phyloP scores from a whole-genome alignment of 2,113 vertebrate species.

The Capreolus pygargus region DNA sequence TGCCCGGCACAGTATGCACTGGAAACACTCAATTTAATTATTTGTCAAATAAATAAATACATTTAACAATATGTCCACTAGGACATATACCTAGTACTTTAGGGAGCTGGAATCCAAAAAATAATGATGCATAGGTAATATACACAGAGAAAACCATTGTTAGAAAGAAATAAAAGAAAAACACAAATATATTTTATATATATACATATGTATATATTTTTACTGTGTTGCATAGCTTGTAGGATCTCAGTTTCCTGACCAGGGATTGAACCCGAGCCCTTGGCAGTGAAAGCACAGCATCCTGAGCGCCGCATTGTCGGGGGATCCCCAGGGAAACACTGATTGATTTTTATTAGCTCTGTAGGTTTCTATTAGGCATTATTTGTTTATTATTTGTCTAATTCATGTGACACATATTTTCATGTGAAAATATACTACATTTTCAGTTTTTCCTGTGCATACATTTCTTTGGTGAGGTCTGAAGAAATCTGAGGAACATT shows the following conservation, averaged over 20 bases:
- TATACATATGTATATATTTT: no score
- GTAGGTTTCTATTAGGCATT: neutral
- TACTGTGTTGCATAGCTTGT: neutral
- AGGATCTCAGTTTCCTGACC: neutral
- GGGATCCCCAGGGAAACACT: neutral
- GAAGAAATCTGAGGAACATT: neutral
- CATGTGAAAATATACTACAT: neutral
- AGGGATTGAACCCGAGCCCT: neutral
- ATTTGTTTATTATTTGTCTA: neutral
- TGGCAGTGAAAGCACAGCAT: neutral
- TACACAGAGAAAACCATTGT: neutral
- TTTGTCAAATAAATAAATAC: slow-evolving; percentile 11
- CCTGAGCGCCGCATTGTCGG: neutral
- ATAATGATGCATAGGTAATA: neutral
- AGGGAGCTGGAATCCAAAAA: neutral
- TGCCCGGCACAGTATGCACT: neutral
- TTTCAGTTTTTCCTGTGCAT: neutral
- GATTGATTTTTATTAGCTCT: neutral
- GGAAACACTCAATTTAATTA: neutral
- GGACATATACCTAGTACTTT: neutral
- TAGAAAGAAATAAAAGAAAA: neutral
- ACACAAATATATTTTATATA: neutral
- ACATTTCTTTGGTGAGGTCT: neutral
- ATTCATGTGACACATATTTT: neutral
- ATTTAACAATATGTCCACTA: neutral